Conservation (phyloP, 2,113 vertebrate genomes). For the Thamnophis sirtalis region DNA sequence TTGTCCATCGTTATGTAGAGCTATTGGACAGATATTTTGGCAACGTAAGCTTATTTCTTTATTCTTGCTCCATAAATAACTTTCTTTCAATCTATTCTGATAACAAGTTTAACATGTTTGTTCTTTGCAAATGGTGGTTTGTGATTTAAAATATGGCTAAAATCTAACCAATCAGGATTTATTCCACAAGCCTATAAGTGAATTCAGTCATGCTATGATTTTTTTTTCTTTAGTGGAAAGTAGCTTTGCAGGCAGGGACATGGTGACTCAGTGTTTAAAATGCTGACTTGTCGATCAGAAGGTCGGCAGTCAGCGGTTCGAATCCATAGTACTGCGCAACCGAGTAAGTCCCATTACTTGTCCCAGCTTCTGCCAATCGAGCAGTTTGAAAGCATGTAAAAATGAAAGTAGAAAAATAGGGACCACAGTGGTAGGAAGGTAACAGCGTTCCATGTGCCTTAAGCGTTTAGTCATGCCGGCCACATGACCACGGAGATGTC, state of each 20-base stretch:
- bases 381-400: too few species aligned
- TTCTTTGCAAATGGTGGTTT: not conserved
- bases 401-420: too few species aligned
- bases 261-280: too few species aligned
- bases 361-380: too few species aligned
- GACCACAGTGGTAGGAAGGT: too few species aligned
- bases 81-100: not conserved
- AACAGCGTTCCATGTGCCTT: too few species aligned
- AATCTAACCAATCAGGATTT: not conserved
- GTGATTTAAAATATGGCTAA: not conserved
- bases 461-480: too few species aligned
- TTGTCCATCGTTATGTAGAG: slow-evolving; percentile 90
- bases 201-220: not conserved
- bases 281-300: too few species aligned
- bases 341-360: too few species aligned
- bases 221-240: not conserved
- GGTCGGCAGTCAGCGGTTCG: too few species aligned
- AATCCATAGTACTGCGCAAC: too few species aligned
- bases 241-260: not conserved
- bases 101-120: not conserved
- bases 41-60: slow-evolving; percentile 77
- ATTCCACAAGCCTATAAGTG: not conserved
- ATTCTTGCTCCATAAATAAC: not conserved
- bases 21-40: slow-evolving; percentile 94
- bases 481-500: too few species aligned